These are phyloP conservation scores for Drosophila bocqueti DNA, from an alignment of 1,140 invertebrate genomes.

Conservation along the genomic window DNA sequence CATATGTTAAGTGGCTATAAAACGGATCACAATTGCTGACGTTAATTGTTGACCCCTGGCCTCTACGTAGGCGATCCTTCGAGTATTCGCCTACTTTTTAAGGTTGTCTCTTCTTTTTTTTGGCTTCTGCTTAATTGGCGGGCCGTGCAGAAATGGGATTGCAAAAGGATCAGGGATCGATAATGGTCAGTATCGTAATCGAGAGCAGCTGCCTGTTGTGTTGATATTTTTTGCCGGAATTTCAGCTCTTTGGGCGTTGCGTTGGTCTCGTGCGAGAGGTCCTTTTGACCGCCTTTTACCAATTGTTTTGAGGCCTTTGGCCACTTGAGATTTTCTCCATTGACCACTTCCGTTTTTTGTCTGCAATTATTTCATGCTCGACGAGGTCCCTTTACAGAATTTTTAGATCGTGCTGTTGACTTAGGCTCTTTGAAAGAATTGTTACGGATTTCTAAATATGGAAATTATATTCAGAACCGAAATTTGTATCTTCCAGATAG, in stretches of 20 bases:
- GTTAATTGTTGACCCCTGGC: conserved; percentile 45
- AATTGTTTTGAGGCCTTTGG: conserved; percentile 39
- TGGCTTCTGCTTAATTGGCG: conserved; percentile 80
- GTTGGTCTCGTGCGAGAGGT: conserved; percentile 67
- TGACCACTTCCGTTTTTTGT: conserved; percentile 77
- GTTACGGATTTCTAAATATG: conserved; percentile 8
- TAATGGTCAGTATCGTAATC: conserved; percentile 14
- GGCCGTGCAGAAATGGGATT: conserved; percentile 39
- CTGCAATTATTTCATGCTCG: conserved; percentile 57
- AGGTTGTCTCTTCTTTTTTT: conserved; percentile 12
- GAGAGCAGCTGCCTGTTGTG: conserved; percentile 26
- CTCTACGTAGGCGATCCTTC: conserved; percentile 32
- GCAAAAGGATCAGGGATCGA: conserved; percentile 10
- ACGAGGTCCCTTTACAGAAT: conserved; percentile 29
- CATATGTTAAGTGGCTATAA: conserved; percentile 83
- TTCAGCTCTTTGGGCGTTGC: conserved; percentile 56
- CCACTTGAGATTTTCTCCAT: conserved; percentile 63
- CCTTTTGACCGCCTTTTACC: conserved; percentile 33
- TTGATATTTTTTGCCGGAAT: conserved; percentile 44
- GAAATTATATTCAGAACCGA: conserved; percentile 14
- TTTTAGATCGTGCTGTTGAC: conserved; percentile 69
- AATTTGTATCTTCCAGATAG: conserved; percentile 17
- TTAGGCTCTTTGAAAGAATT: conserved; percentile 12
- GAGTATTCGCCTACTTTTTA: conserved; percentile 47
- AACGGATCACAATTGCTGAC: conserved; percentile 64